Conservation (phyloP, 2,888 invertebrate genomes). For the Pegoplata infirma region DNA sequence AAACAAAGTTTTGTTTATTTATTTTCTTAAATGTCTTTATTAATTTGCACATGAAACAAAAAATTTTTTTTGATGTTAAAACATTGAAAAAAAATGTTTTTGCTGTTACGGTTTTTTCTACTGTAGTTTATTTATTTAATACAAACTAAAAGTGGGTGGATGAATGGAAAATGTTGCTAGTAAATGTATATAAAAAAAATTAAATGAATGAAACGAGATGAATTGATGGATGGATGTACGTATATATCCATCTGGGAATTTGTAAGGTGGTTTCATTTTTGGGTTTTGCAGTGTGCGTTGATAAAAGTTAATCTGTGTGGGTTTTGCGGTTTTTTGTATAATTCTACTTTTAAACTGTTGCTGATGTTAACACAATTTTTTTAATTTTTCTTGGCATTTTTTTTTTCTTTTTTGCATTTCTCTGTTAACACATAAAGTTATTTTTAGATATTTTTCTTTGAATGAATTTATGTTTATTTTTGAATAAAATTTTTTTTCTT, state of each 20-base stretch:
- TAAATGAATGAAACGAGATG: neutral
- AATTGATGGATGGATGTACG: neutral
- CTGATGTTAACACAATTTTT: conserved; percentile 23
- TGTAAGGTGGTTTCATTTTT: neutral
- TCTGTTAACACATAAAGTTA: neutral
- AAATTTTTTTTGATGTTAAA: neutral
- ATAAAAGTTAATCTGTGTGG: conserved; percentile 38
- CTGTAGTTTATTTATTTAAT: too few species aligned
- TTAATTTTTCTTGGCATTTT: conserved; percentile 16
- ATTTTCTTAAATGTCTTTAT: neutral
- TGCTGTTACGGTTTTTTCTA: neutral
- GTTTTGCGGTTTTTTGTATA: conserved; percentile 26
- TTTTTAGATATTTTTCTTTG: conserved; percentile 14
- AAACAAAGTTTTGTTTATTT: neutral
- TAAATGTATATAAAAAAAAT: neutral
- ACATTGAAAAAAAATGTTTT: neutral
- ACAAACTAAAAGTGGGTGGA: neutral
- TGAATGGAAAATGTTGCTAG: neutral
- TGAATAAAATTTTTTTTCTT: too few species aligned
- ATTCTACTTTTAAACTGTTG: conserved; percentile 26
- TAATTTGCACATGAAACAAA: conserved; percentile 7
- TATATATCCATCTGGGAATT: neutral
- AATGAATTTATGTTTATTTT: neutral
- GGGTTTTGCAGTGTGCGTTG: neutral
- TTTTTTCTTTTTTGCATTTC: neutral